phyloP scores from a whole-genome alignment of 2,888 invertebrate species.

The Ectemnius lituratus region DNA sequence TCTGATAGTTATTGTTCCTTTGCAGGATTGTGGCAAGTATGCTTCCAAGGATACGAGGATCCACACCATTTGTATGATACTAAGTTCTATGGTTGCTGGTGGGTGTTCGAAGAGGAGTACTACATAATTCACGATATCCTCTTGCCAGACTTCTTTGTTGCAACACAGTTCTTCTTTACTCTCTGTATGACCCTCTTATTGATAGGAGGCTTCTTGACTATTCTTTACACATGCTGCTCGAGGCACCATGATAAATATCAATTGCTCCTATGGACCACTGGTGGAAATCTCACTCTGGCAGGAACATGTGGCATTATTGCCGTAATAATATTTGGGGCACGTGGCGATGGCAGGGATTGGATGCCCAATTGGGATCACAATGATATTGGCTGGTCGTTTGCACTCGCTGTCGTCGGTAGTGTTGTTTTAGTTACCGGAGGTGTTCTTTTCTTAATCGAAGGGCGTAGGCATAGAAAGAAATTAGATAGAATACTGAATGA shows the following conservation, averaged over 20 bases:
- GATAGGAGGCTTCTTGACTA: conserved; percentile 86
- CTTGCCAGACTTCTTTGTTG: conserved; percentile 93
- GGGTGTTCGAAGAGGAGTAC: conserved; percentile 98
- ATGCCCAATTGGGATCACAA: conserved; percentile 98
- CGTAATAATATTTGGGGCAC: conserved; percentile 91
- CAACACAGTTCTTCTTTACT: conserved; percentile 96
- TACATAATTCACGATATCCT: conserved; percentile 95
- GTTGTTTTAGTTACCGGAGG: conserved; percentile 87
- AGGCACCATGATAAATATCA: conserved; percentile 88
- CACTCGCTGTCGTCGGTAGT: conserved; percentile 89
- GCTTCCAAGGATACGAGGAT: conserved; percentile 93
- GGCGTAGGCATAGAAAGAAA: conserved; percentile 86
- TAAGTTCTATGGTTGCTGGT: conserved; percentile 93
- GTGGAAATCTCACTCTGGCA: conserved; percentile 85
- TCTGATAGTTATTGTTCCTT: conserved; percentile 40
- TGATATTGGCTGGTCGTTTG: conserved; percentile 96
- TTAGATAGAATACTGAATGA: conserved; percentile 86
- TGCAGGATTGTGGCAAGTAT: conserved; percentile 96
- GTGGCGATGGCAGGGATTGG: conserved; percentile 95
- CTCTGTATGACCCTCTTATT: conserved; percentile 90
- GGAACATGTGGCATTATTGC: conserved; percentile 90
- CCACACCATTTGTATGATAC: conserved; percentile 91
- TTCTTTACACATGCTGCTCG: conserved; percentile 86
- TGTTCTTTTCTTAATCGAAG: conserved; percentile 90
- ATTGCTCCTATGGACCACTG: conserved; percentile 86